These are phyloP conservation scores for Vanessa cardui DNA, from an alignment of 2,888 invertebrate genomes.

Conservation along the genomic window DNA sequence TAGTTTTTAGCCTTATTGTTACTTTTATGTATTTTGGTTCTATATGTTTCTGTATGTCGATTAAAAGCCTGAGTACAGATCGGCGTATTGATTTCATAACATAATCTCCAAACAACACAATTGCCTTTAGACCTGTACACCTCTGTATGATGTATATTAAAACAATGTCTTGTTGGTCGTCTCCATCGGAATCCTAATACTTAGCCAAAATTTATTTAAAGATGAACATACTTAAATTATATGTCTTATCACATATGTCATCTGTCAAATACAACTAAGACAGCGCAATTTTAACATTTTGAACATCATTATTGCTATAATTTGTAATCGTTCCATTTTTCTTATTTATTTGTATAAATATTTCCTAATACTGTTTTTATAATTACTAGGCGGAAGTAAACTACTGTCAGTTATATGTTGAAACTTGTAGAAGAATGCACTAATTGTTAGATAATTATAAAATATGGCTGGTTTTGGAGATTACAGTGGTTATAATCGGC, in stretches of 20 bases:
- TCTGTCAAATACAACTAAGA: neutral
- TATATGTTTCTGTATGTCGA: no score
- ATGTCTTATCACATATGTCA: neutral
- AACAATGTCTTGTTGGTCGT: no score
- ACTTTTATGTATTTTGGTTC: no score
- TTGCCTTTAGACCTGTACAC: no score
- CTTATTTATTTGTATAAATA: neutral
- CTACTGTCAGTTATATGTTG: neutral
- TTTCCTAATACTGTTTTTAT: neutral
- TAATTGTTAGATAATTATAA: slow-evolving; percentile 43
- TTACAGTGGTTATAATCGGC: slow-evolving; percentile 70
- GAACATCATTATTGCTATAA: slow-evolving; percentile 4
- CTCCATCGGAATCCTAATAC: no score
- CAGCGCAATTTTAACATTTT: neutral
- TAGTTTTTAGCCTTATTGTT: no score
- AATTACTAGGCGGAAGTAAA: neutral
- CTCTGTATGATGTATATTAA: no score
- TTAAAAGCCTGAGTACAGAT: no score
- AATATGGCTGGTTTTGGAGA: slow-evolving; percentile 79
- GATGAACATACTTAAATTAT: no score
- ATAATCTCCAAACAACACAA: no score
- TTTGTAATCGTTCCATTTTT: neutral
- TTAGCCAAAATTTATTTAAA: no score
- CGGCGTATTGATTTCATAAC: no score
- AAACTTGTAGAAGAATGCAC: slow-evolving; percentile 32